Base-by-base conservation (phyloP, 2,888 invertebrate genomes). In the Harpalus rubripes region DNA sequence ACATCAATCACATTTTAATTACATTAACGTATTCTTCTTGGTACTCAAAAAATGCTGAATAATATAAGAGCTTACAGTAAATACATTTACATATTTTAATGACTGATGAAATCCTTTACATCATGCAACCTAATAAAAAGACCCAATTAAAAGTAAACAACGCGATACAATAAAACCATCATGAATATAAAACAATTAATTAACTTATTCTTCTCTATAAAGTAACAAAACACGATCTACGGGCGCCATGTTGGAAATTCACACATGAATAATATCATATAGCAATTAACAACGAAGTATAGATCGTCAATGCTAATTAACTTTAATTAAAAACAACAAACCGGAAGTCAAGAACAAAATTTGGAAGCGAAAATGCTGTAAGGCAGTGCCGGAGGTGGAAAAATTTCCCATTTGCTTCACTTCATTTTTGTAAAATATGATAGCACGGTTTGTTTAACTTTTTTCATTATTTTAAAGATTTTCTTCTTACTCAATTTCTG, bases 141-240 rank as follows among this genome's bases (percentile, higher is more conserved):
- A 68, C 68, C 68, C 68, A 68, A 68, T 68, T 68, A 68, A 68
- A 68, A 68, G 72, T 74, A 44, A 74, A 74, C 72, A 74, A 74
- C 72, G 44, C 44, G 72, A 74, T 74, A 44, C 72, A 44, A 74
- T 74, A 44, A 74, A 74, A 74, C 44, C 72, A 74, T 74, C 44
- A 74, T 74, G 72, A 74, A 74, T 44, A 74, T 74, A 74, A 74
- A 74, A 74, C 72, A 74, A 74, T 74, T 74, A 74, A 74, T 74
- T 74, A 74, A 44, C 72, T 74, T 74, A 74, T 74, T 74, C 72
- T 18, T 74, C 68, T 41, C 18, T 74, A 74, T 44, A 74, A 74
- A 16, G 41, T 74, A 74, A 74, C 72, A 74, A 74, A 74, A 74
- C 72, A 18, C 44, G 72, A 74, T 68, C 39, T 44, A 39, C 41